Base-by-base conservation (phyloP, 1,140 invertebrate genomes). In the Neodiprion fabricii region DNA sequence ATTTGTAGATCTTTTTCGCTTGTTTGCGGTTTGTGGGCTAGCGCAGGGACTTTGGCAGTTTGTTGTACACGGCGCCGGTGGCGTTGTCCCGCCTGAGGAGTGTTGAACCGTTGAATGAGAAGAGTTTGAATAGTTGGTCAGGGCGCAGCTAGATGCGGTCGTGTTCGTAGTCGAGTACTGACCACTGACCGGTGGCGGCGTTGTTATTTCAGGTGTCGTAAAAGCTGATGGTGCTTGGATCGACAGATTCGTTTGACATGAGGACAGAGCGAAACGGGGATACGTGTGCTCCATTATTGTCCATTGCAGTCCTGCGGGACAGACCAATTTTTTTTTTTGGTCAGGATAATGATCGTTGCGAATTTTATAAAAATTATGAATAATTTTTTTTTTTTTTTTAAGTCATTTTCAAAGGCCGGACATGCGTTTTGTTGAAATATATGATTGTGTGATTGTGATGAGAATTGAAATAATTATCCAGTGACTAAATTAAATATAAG, bases 301-400 rank as follows among this genome's bases (percentile, higher is more conserved):
- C 92, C 92, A 93, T 89, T 92, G 92, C 87, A 92, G 89, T 90
- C 92, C 92, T 93, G 90, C 85, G 90, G 92, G 86, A 87, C 81
- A 85, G 84, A 87, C 84, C 85, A 82, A 81, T 82, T 80, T 80
- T 71, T 61, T 61, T 61, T 61, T 61, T 61, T 61, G 53, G 53
- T 61, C 53, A 61, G 53, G 53, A 61, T 61, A 61, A 40, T 40
- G 5, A 40, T 40, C 28, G 28, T 40, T 40, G 28, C 28, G 28
- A 40, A 40, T 40, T 40, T 40, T 3, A 40, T 40, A 40, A 40
- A 40, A 40, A 40, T 40, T 40, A 40, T 40, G 28, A 40, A 40
- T 40, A 4, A 40, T 5, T 40, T 40, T 40, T 40, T 40, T 40
- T 40, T 40, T 40, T 40, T 40, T 40, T 28, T 28, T 28, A 0